Evolutionary conservation across 2,888 invertebrate genomes (phyloP).

Genomic region (Papilio demoleus): DNA sequence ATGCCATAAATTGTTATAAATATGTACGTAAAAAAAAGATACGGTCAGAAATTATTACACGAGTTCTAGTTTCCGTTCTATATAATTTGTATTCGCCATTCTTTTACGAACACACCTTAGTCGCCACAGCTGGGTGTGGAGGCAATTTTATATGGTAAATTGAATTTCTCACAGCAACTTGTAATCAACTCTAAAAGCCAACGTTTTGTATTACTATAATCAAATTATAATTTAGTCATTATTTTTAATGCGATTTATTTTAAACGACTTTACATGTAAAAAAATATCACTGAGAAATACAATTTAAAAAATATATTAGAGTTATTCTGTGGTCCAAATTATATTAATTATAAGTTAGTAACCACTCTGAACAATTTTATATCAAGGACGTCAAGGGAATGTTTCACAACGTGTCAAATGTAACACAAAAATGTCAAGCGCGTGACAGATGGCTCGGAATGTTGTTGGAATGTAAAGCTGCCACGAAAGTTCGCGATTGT

Average conservation of each 20-base stretch:
- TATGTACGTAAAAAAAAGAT: background rate
- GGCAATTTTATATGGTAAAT: conserved; percentile 38
- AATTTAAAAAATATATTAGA: too few relatives aligned
- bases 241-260: too few relatives aligned
- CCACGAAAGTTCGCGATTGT: background rate
- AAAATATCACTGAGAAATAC: too few relatives aligned
- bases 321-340: too few relatives aligned
- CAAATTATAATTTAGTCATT: conserved; percentile 44
- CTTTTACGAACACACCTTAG: conserved; percentile 39
- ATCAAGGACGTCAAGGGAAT: conserved; percentile 58
- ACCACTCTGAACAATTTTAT: conserved; percentile 67
- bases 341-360: conserved; percentile 55
- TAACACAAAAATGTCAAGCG: conserved; percentile 58
- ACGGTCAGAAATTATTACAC: conserved; percentile 14
- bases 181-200: conserved; percentile 39
- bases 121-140: conserved; percentile 35
- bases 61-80: background rate
- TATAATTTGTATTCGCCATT: conserved; percentile 36
- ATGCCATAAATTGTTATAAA: background rate
- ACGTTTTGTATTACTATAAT: conserved; percentile 25
- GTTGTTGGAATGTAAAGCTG: conserved; percentile 42
- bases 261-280: too few relatives aligned
- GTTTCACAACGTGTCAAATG: conserved; percentile 60
- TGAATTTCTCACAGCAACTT: conserved; percentile 33
- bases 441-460: conserved; percentile 45